Evolutionary conservation across 92 coral and sea anemone species (phyloP), one percentile per base, ranked within the genome.

Genomic region (Heliopora coerulea): DNA sequence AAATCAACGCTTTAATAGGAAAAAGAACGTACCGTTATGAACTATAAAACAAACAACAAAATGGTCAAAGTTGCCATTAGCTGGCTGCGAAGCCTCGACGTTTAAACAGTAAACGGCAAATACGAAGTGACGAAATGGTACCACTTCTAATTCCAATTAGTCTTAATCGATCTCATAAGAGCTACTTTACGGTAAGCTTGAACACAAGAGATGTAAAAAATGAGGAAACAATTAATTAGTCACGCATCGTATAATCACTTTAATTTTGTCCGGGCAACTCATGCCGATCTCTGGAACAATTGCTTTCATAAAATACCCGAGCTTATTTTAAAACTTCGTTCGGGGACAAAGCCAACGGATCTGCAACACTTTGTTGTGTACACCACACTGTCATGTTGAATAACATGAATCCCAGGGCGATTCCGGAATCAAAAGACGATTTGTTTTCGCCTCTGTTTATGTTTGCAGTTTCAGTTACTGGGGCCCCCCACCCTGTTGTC

Each of bases 201-300:
- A 58, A 70, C 63, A 70, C 57, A 11, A 32, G 57, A 67, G 62
- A 52, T 70, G 62, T 70, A 70, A 52, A 70, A 32, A 52, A 37
- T 54, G 35, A 70, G 77, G 77, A 70, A 70, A 54, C 77, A 50
- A 54, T 70, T 70, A 70, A 70, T 70, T 70, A 70, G 77, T 70
- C 77, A 70, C 77, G 77, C 77, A 70, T 41, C 41, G 63, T 54
- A 29, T 42, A 67, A 67, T 67, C 59, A 67, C 59, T 67, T 67
- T 67, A 70, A 52, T 70, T 69, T 70, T 27, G 63, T 70, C 77
- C 35, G 52, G 77, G 52, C 77, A 70, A 52, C 48, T 54, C 62
- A 70, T 70, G 63, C 77, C 77, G 63, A 70, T 70, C 42, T 58
- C 20, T 21, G 49, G 54, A 70, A 70, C 77, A 70, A 70, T 70